A percentile compares a stretch with the other conserved stretches of the same genome.
phyloP scores from a whole-genome alignment of 2,797 vertebrate species.

The Intellagama lesueurii region DNA sequence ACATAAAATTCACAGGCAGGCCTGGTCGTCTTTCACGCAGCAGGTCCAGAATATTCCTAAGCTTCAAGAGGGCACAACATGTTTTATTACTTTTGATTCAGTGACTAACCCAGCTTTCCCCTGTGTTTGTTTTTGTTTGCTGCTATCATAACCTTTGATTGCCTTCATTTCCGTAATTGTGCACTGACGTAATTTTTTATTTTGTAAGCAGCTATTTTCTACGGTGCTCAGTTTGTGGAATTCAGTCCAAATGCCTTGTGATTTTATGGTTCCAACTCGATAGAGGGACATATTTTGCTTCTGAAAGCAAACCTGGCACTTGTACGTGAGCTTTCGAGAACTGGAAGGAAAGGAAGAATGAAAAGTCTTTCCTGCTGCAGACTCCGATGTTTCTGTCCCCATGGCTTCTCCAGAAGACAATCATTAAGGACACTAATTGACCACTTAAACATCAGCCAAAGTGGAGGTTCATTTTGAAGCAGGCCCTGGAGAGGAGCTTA shows the following conservation, averaged over 20 bases:
- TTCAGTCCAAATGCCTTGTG: neutral
- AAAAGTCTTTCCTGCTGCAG: constrained; percentile 26
- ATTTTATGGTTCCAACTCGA: neutral
- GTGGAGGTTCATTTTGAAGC: neutral
- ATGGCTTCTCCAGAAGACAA: constrained; percentile 20
- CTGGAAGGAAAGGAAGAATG: neutral
- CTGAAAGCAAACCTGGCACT: neutral
- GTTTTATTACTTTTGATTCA: too few relatives aligned
- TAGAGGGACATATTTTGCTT: neutral
- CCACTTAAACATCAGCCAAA: constrained; percentile 43
- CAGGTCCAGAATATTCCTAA: too few relatives aligned
- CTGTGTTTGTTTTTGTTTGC: neutral
- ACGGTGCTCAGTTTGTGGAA: too few relatives aligned
- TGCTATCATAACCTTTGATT: neutral
- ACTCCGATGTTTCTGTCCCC: fast-evolving
- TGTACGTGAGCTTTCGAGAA: constrained; percentile 32
- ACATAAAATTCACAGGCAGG: too few relatives aligned
- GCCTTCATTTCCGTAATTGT: neutral
- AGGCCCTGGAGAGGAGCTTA: constrained; percentile 30
- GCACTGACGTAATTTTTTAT: neutral
- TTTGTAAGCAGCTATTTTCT: neutral
- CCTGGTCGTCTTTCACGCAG: too few relatives aligned
- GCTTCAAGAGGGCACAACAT: too few relatives aligned
- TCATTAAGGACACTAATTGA: constrained; percentile 42
- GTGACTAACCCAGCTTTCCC: too few relatives aligned